Evolutionary conservation across 2,888 invertebrate species (phyloP).

Genomic region (Nymphalis urticae): DNA sequence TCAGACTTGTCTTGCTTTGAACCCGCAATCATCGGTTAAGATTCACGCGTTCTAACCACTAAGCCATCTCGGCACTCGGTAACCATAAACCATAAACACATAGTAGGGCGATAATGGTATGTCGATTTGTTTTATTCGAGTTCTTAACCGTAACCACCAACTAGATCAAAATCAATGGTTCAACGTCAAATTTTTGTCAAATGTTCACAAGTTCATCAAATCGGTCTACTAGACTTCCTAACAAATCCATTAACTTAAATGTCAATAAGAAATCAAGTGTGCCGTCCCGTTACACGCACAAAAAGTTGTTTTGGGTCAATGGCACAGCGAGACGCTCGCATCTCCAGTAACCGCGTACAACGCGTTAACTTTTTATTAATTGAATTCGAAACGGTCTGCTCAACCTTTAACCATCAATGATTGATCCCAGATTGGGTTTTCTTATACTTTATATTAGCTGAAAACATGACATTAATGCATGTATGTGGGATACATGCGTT

Average conservation of each 20-base stretch:
- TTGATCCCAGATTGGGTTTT: slow-evolving; percentile 9
- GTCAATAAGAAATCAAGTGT: slow-evolving; percentile 76
- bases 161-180: neutral
- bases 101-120: too few species aligned
- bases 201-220: slow-evolving; percentile 17
- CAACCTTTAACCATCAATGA: slow-evolving; percentile 19
- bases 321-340: slow-evolving; percentile 63
- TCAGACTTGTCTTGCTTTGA: too few species aligned
- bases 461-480: neutral
- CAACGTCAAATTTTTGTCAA: neutral
- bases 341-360: slow-evolving; percentile 46
- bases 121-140: neutral
- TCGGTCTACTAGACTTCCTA: slow-evolving; percentile 14
- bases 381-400: slow-evolving; percentile 32
- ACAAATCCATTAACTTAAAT: slow-evolving; percentile 48
- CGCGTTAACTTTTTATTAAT: slow-evolving; percentile 44
- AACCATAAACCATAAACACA: too few species aligned
- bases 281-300: slow-evolving; percentile 74
- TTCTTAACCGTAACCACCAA: neutral
- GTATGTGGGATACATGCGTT: too few species aligned
- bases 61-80: too few species aligned
- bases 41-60: too few species aligned
- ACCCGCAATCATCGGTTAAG: too few species aligned
- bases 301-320: slow-evolving; percentile 77
- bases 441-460: neutral